Evolutionary conservation across 2,797 vertebrate genomes (phyloP), one percentile per base, ranked within the genome.

Genomic region (Cryptoblepharus egeriae): DNA sequence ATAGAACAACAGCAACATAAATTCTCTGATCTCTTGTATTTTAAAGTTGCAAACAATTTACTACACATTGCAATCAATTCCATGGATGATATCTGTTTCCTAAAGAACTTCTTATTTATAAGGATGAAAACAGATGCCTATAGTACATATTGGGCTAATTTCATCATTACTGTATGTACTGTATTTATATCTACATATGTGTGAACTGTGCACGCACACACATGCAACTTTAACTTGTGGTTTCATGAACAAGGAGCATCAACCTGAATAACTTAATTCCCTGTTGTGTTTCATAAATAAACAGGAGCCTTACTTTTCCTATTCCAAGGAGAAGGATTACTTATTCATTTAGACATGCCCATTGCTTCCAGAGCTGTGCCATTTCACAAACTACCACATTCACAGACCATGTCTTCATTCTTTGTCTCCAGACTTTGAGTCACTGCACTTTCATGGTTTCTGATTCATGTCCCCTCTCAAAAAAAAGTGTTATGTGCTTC

Each of bases 391-490:
- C 1, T 1, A 15, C 81, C 15, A 16, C 65, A 55, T 0, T 15
- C 58, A 0, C 8, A 79, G 79, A 5, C 60, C 13, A 63, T n/a
- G 26, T 70, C 58, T 8, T 13, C 58, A 30, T 67, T 72, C 26
- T 32, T 63, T 85, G 0, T 39, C 70, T 61, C 4, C 0, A 22
- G 0, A 0, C 81, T 90, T 75, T 18, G 28, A 20, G 0, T 28
- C 1, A 0, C 49, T 39, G 0, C 65, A 5, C 86, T 86, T 85
- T 82, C 71, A 24, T 57, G 72, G 86, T 12, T 79, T 32, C 35
- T 61, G 80, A 75, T 92, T 87, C 81, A 86, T 57, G 86, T n/a
- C n/a, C n/a, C n/a, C n/a, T n/a, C n/a, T n/a, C 75, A 83, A 83
- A 74, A 81, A 30, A n/a, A 8, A 42, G 39, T 16, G 57, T 79